These are phyloP conservation scores for Euura saliciscinereae DNA, from an alignment of 1,140 invertebrate genomes.

Conservation along the genomic window DNA sequence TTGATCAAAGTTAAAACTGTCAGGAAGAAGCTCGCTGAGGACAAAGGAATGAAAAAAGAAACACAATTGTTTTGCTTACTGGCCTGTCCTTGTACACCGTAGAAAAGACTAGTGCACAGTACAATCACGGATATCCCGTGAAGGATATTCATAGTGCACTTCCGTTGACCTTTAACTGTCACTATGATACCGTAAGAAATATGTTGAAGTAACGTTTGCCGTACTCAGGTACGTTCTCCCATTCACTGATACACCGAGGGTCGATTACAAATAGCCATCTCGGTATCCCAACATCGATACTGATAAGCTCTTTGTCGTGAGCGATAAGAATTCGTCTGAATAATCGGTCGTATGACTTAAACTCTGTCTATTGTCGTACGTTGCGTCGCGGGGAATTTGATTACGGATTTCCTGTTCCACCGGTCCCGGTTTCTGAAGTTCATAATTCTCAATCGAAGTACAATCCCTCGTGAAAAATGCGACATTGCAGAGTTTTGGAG, in stretches of 20 bases:
- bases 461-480: too few species aligned
- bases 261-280: neutral
- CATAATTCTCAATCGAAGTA: too few species aligned
- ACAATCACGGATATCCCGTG: neutral
- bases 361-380: neutral
- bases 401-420: too few species aligned
- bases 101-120: neutral
- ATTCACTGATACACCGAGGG: neutral
- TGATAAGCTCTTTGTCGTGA: constrained; percentile 2
- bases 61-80: neutral
- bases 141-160: neutral
- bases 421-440: too few species aligned
- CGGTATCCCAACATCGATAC: neutral
- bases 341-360: neutral
- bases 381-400: too few species aligned
- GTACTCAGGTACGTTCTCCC: neutral
- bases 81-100: neutral
- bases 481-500: too few species aligned
- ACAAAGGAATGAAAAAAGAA: too few species aligned
- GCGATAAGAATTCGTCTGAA: neutral
- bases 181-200: neutral
- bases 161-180: neutral
- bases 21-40: too few species aligned
- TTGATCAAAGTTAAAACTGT: too few species aligned
- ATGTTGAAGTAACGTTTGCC: neutral